Evolutionary conservation across 64 coral and sea anemone genomes (phyloP).

Genomic region (Cladopsammia gracilis): DNA sequence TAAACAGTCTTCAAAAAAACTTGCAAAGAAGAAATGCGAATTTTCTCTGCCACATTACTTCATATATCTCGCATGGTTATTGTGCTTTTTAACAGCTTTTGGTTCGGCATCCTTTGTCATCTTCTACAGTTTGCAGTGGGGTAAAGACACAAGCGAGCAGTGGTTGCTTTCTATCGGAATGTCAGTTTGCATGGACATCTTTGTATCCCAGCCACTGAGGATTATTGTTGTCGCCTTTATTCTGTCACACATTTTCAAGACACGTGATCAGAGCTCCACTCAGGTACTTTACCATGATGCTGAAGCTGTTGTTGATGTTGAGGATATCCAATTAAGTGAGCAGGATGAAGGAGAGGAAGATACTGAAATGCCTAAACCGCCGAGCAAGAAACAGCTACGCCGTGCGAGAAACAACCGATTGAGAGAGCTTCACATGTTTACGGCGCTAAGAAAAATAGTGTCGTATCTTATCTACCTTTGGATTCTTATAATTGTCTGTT

Average conservation of each 20-base stretch:
- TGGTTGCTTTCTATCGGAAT: conserved; percentile 61
- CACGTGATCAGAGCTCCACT: neutral
- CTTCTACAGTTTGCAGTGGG: conserved; percentile 61
- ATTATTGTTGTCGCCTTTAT: conserved; percentile 14
- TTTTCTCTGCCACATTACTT: conserved; percentile 23
- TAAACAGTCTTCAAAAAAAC: neutral
- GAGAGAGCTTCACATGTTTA: conserved; percentile 11
- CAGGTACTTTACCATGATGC: neutral
- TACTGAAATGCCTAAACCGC: conserved; percentile 28
- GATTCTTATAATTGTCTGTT: conserved; percentile 29
- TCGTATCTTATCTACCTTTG: conserved; percentile 14
- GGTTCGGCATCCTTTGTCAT: conserved; percentile 40
- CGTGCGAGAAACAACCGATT: conserved; percentile 4
- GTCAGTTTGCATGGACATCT: conserved; percentile 43
- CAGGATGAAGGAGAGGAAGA: neutral
- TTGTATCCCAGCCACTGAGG: conserved; percentile 25
- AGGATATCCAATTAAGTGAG: neutral
- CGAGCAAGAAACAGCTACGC: conserved; percentile 7
- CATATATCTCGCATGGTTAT: conserved; percentile 10
- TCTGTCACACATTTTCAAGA: neutral
- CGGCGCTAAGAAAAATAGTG: conserved; percentile 8
- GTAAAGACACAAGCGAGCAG: conserved; percentile 31
- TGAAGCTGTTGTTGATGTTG: neutral
- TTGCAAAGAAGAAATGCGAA: neutral
- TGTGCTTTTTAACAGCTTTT: conserved; percentile 36